Evolutionary conservation across 1,140 invertebrate species (phyloP).

Genomic region (Drosophila sechellia): DNA sequence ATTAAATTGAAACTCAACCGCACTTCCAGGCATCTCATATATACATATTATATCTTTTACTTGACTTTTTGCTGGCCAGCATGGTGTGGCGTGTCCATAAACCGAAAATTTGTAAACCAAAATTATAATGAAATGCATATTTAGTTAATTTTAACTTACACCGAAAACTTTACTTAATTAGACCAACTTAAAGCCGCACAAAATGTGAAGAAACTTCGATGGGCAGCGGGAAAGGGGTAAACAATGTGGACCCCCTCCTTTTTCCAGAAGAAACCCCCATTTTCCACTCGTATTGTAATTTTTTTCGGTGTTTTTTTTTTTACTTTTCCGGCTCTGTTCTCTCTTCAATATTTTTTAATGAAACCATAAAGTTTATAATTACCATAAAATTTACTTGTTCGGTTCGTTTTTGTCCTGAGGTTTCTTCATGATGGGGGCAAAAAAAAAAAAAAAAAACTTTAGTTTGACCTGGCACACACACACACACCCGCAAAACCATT

Average conservation of each 20-base stretch:
- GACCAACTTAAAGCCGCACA: conserved; percentile 66
- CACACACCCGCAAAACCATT: background rate
- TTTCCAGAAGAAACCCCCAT: background rate
- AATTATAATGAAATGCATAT: conserved; percentile 74
- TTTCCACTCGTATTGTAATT: conserved; percentile 23
- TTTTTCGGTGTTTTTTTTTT: conserved; percentile 9
- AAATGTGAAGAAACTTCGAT: conserved; percentile 35
- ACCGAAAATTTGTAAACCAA: conserved; percentile 37
- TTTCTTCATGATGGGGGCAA: conserved; percentile 33
- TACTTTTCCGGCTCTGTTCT: conserved; percentile 9
- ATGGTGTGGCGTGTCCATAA: conserved; percentile 13
- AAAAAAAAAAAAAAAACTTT: conserved; percentile 35
- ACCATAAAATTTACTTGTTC: conserved; percentile 73
- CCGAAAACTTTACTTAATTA: conserved; percentile 73
- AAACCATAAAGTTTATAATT: conserved; percentile 80
- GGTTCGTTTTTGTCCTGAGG: conserved; percentile 40
- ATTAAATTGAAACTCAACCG: conserved; percentile 67
- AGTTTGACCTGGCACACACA: conserved; percentile 34
- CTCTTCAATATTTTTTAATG: conserved; percentile 62
- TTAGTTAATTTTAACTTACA: conserved; percentile 71
- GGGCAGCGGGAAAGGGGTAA: conserved; percentile 6
- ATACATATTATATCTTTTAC: conserved; percentile 1
- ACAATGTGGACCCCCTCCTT: conserved; percentile 24
- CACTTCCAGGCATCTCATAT: conserved; percentile 1
- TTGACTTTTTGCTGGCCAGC: background rate